Base-by-base conservation (phyloP, 1,140 invertebrate species). In the Drosophila mojavensis region DNA sequence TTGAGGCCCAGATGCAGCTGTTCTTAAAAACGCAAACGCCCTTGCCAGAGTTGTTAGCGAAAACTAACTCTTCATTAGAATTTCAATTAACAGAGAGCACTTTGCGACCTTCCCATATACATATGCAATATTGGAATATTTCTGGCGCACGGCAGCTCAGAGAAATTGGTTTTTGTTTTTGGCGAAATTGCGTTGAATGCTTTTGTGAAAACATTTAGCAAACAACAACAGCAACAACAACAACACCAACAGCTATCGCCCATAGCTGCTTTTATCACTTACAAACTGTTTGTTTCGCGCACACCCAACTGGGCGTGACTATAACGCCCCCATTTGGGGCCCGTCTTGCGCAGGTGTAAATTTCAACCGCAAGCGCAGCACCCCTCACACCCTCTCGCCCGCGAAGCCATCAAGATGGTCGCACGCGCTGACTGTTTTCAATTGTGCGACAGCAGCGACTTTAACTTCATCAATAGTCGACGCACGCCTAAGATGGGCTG, bases 371-470 rank as follows among this genome's bases (percentile, higher is more conserved):
- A 69, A 73, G 70, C 17, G 39, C 20, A 17, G 17, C 17, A 17
- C 50, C 67, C 2, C 33, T 10, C 48, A 24, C 17, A 39, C 20
- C 56, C 67, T 7, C 33, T 33, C 48, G 47, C 56, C 30, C 26
- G 24, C 15, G 78, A 76, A 88, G 64, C 83, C 79, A 63, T 67
- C 56, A 55, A 79, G 56, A 26, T 53, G 55, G 51, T 64, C 71
- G 79, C 83, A 86, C 71, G 83, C 83, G 83, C 83, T 79, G 79
- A 45, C 67, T 79, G 83, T 53, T 64, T 73, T 65, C 74, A 81
- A 84, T 81, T 78, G 81, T 62, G 10, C 54, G 17, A 36, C 13
- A 51, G 47, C 43, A 13, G 62, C 56, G 55, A 58, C 65, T 72
- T 69, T 55, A 76, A 67, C 41, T 64, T 82, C 75, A 88, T 86